These are phyloP conservation scores for Leistus spinibarbis DNA, from an alignment of 2,888 invertebrate genomes.

Conservation along the genomic window DNA sequence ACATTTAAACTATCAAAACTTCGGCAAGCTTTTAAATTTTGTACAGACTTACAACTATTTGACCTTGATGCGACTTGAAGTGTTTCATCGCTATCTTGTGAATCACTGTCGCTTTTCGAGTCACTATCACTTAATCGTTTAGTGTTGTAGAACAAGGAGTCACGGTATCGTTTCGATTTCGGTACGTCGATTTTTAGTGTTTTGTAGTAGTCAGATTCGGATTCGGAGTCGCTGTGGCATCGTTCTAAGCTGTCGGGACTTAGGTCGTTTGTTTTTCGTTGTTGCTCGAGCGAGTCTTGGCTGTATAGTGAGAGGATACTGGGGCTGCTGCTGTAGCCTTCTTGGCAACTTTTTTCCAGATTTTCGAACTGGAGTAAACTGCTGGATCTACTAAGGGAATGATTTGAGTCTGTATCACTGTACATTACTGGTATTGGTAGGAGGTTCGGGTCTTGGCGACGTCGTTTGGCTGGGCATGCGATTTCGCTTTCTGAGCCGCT, in stretches of 20 bases:
- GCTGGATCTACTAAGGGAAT: conserved; percentile 77
- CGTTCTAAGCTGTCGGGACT: conserved; percentile 62
- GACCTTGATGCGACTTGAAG: conserved; percentile 50
- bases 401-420: conserved; percentile 57
- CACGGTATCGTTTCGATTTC: conserved; percentile 43
- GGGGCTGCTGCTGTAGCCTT: conserved; percentile 56
- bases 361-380: conserved; percentile 86
- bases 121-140: conserved; percentile 56
- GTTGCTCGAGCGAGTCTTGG: conserved; percentile 61
- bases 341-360: conserved; percentile 72
- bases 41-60: conserved; percentile 51
- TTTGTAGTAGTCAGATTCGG: conserved; percentile 53
- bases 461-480: conserved; percentile 75
- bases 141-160: conserved; percentile 49
- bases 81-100: conserved; percentile 50
- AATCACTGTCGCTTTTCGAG: conserved; percentile 52
- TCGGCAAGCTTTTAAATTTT: conserved; percentile 55
- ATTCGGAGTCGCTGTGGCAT: conserved; percentile 48
- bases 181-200: conserved; percentile 50
- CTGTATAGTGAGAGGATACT: conserved; percentile 61
- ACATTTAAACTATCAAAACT: conserved; percentile 55
- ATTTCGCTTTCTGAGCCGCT: conserved; percentile 76
- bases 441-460: conserved; percentile 63
- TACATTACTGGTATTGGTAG: conserved; percentile 46
- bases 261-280: conserved; percentile 52